phyloP scores from a whole-genome alignment of 2,113 vertebrate species.

The Mellivora capensis region DNA sequence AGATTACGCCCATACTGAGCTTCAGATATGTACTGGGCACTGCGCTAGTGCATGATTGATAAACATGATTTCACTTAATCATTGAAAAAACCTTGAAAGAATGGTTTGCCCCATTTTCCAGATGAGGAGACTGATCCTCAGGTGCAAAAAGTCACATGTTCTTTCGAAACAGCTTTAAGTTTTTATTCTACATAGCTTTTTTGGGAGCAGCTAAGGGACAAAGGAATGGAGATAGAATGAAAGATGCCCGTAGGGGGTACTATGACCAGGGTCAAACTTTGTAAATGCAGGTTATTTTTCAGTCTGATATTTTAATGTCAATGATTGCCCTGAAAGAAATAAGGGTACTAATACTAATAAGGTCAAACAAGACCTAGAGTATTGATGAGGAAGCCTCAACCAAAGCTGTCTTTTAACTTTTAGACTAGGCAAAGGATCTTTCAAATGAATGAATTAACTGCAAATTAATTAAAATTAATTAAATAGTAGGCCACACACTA shows the following conservation, averaged over 20 bases:
- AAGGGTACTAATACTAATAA: neutral
- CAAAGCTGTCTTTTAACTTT: constrained; percentile 8
- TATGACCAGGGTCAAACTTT: neutral
- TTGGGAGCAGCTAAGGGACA: neutral
- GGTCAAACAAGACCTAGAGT: neutral
- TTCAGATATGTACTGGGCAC: neutral
- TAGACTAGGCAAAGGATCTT: neutral
- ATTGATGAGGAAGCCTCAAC: neutral
- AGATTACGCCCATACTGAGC: neutral
- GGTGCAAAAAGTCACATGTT: neutral
- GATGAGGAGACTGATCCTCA: neutral
- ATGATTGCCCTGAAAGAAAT: neutral
- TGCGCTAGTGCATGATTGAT: neutral
- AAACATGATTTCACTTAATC: neutral
- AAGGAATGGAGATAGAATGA: neutral
- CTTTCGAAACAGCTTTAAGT: neutral
- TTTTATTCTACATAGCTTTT: neutral
- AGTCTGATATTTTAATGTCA: neutral
- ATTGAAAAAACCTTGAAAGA: neutral
- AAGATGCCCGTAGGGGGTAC: neutral
- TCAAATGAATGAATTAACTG: constrained; percentile 28
- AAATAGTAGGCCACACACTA: neutral
- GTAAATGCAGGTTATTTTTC: neutral
- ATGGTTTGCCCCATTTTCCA: neutral
- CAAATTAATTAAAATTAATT: constrained; percentile 60